Evolutionary conservation across 2,888 invertebrate species (phyloP).

Genomic region (Cryptosula pallasiana): DNA sequence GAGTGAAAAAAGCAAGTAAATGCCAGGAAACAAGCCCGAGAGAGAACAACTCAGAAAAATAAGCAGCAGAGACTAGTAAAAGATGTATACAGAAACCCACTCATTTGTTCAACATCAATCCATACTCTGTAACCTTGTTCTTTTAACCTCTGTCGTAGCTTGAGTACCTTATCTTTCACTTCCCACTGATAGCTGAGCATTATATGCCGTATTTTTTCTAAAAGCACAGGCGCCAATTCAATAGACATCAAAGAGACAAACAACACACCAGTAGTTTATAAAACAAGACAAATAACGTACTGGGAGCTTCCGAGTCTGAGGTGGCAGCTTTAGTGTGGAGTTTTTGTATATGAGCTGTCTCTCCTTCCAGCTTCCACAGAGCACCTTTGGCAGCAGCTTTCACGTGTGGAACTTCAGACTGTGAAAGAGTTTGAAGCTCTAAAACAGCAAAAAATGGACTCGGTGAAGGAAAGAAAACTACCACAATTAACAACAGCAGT

Average conservation of each 20-base stretch:
- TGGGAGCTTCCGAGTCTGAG: too few species aligned
- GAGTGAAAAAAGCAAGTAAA: too few species aligned
- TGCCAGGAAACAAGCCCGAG: too few species aligned
- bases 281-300: too few species aligned
- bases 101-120: slow-evolving; percentile 50
- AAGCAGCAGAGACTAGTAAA: neutral
- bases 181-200: slow-evolving; percentile 49
- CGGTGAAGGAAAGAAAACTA: too few species aligned
- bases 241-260: too few species aligned
- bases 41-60: too few species aligned
- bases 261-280: too few species aligned
- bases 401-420: neutral
- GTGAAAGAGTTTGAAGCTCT: neutral
- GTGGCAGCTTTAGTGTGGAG: neutral
- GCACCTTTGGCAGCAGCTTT: slow-evolving; percentile 22
- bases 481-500: too few species aligned
- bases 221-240: neutral
- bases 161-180: slow-evolving; percentile 38
- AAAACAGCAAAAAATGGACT: neutral
- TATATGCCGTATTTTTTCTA: slow-evolving; percentile 31
- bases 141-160: slow-evolving; percentile 39
- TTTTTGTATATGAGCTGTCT: neutral
- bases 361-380: slow-evolving; percentile 22
- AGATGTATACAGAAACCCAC: slow-evolving; percentile 31
- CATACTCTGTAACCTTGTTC: slow-evolving; percentile 46